phyloP scores from a whole-genome alignment of 2,113 vertebrate species.

The Ornithorhynchus anatinus region DNA sequence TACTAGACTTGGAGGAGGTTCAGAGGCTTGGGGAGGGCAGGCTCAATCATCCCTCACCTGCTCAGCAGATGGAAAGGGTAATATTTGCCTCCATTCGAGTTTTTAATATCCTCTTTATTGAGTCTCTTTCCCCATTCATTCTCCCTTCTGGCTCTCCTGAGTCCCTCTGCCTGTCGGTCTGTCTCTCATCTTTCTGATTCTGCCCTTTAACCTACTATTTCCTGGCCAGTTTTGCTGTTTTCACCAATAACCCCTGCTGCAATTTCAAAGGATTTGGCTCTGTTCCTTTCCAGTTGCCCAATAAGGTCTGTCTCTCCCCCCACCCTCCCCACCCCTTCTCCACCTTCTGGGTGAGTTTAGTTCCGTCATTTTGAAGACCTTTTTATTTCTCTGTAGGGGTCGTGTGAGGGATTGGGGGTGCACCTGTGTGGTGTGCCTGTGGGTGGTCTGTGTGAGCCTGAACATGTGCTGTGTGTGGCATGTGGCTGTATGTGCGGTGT shows the following conservation, averaged over 20 bases:
- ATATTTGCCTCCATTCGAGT: background rate
- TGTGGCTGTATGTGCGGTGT: too few relatives aligned
- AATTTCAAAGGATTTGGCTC: background rate
- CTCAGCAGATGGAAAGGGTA: background rate
- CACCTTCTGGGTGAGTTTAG: background rate
- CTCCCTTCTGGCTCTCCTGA: constrained; percentile 6
- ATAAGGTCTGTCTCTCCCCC: background rate
- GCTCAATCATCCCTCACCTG: background rate
- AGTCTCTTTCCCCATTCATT: background rate
- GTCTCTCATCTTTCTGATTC: background rate
- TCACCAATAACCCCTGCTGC: background rate
- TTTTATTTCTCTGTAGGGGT: background rate
- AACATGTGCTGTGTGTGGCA: too few relatives aligned
- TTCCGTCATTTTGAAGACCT: background rate
- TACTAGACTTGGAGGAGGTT: background rate
- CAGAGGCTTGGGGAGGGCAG: background rate
- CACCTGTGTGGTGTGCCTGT: too few relatives aligned
- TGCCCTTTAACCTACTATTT: background rate
- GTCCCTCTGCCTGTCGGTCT: too few relatives aligned
- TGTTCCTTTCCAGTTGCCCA: background rate
- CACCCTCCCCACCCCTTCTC: background rate
- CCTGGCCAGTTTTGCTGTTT: background rate
- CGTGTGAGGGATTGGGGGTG: too few relatives aligned
- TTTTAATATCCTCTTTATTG: background rate
- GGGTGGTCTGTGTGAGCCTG: too few relatives aligned